These are phyloP conservation scores for Melangyna quadrimaculata DNA, from an alignment of 2,888 invertebrate species.

Conservation along the genomic window DNA sequence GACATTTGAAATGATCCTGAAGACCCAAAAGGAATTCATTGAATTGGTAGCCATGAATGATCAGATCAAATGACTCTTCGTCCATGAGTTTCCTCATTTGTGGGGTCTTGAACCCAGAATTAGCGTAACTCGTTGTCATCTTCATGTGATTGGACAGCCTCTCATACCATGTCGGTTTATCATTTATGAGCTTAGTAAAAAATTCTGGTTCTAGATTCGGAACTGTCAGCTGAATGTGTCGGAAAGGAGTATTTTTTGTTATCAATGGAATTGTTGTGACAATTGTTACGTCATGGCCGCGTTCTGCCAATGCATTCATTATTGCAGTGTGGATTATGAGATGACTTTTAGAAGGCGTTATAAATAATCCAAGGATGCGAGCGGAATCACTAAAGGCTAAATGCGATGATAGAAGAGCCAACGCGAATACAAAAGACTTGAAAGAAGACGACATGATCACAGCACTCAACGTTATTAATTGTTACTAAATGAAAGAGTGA, in stretches of 20 bases:
- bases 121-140: neutral
- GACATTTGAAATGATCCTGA: constrained; percentile 76
- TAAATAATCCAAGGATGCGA: constrained; percentile 77
- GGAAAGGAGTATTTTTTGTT: neutral
- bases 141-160: neutral
- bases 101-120: neutral
- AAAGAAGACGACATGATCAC: neutral
- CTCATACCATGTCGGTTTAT: neutral
- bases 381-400: constrained; percentile 52
- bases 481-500: neutral
- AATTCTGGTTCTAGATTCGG: neutral
- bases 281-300: constrained; percentile 78
- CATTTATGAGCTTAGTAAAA: neutral
- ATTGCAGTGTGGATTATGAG: constrained; percentile 76
- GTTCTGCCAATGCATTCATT: constrained; percentile 75
- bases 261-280: constrained; percentile 72
- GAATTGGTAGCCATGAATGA: constrained; percentile 68
- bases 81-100: neutral
- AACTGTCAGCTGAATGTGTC: neutral
- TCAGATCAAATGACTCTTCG: constrained; percentile 66
- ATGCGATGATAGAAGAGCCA: neutral
- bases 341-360: constrained; percentile 77
- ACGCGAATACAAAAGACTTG: neutral
- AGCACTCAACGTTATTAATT: neutral
- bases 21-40: constrained; percentile 74